Conservation (phyloP, 2,888 invertebrate species). For the Choristoneura rosaceana region DNA sequence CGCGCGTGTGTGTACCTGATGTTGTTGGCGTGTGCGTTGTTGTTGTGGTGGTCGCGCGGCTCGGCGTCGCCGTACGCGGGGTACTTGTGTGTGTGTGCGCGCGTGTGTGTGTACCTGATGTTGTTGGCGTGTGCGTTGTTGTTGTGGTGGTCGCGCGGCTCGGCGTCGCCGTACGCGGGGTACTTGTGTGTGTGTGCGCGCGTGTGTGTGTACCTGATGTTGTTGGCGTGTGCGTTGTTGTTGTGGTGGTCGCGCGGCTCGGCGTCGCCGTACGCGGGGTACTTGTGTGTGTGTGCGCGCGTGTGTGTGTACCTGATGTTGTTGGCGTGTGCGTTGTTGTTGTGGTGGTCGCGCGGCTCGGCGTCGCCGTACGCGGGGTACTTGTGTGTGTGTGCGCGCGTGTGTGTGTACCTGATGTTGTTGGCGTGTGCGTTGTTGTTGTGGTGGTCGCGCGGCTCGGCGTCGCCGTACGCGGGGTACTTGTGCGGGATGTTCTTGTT, state of each 20-base stretch:
- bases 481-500: slow-evolving; percentile 93
- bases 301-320: slow-evolving; percentile 73
- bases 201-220: slow-evolving; percentile 72
- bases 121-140: slow-evolving; percentile 68
- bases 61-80: slow-evolving; percentile 88
- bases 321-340: slow-evolving; percentile 66
- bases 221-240: slow-evolving; percentile 66
- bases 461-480: slow-evolving; percentile 89
- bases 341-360: slow-evolving; percentile 73
- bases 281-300: too few relatives aligned
- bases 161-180: slow-evolving; percentile 88
- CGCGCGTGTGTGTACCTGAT: slow-evolving; percentile 69
- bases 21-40: slow-evolving; percentile 68
- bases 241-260: slow-evolving; percentile 74
- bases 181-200: too few relatives aligned
- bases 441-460: slow-evolving; percentile 75
- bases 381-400: too few relatives aligned
- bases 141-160: slow-evolving; percentile 71
- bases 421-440: slow-evolving; percentile 67
- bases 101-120: slow-evolving; percentile 70
- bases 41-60: slow-evolving; percentile 68
- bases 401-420: slow-evolving; percentile 71
- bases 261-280: slow-evolving; percentile 89
- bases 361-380: slow-evolving; percentile 89
- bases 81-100: too few relatives aligned